phyloP scores from a whole-genome alignment of 2,797 vertebrate genomes.

The Squalus acanthias region DNA sequence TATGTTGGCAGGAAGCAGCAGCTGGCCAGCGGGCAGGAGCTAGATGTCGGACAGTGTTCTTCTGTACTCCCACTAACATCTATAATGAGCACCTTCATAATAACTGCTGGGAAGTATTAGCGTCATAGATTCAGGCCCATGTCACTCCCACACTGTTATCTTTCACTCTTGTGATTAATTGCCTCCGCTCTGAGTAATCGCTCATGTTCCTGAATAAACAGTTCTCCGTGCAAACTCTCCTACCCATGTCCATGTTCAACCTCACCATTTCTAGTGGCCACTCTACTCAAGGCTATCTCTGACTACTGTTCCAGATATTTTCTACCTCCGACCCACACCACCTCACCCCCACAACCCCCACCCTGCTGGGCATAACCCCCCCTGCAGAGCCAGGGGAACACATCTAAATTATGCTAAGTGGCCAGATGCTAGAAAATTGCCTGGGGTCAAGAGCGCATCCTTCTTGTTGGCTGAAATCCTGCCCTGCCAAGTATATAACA shows the following conservation, averaged over 20 bases:
- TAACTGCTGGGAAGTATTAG: neutral
- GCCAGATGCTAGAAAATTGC: neutral
- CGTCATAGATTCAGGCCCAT: neutral
- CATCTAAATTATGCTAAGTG: neutral
- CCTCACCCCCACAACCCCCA: neutral
- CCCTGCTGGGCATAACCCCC: neutral
- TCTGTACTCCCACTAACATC: neutral
- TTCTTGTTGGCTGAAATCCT: neutral
- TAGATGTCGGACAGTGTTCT: neutral
- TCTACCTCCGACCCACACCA: neutral
- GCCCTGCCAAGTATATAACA: neutral
- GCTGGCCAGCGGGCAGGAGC: neutral
- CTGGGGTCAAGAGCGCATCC: neutral
- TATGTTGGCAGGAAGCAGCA: neutral
- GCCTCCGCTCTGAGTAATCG: neutral
- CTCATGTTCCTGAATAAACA: neutral
- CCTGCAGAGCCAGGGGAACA: neutral
- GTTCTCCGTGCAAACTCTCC: neutral
- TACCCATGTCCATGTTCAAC: neutral
- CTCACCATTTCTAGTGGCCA: neutral
- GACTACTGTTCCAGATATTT: neutral
- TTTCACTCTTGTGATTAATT: neutral
- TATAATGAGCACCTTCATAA: neutral
- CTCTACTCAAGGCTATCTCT: neutral
- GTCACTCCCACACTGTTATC: neutral